A percentile compares a stretch with the other conserved stretches of the same genome.
Conservation (phyloP, 2,113 vertebrate species). For the Castor canadensis region DNA sequence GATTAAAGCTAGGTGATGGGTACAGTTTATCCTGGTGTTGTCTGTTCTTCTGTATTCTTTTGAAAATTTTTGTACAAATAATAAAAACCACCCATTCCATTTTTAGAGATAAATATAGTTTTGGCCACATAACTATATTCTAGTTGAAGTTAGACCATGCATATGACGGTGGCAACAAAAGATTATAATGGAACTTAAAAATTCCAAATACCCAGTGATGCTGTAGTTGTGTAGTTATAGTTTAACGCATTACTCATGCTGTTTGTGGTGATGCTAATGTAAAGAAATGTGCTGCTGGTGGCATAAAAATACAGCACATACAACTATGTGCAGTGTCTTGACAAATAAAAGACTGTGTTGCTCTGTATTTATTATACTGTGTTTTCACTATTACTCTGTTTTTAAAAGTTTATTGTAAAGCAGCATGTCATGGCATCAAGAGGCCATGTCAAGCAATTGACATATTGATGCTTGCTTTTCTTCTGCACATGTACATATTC, state of each 20-base stretch:
- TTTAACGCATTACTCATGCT: not conserved
- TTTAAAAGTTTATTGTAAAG: not conserved
- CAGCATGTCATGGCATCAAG: not conserved
- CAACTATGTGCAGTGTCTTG: not conserved
- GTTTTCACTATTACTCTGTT: not conserved
- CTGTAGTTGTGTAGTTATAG: not conserved
- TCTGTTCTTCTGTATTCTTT: not conserved
- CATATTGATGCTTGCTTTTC: not conserved
- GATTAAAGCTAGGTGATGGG: not conserved
- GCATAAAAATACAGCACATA: not conserved
- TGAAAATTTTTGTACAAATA: not conserved
- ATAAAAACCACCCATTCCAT: not conserved
- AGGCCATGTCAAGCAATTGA: not conserved
- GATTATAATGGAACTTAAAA: not conserved
- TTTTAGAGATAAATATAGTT: not conserved
- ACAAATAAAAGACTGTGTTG: not conserved
- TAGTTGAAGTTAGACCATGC: not conserved
- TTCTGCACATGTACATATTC: not conserved
- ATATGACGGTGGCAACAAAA: no score
- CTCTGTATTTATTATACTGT: not conserved
- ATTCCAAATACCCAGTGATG: no score
- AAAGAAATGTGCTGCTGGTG: not conserved
- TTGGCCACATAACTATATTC: not conserved
- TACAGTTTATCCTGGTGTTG: not conserved
- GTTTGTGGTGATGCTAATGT: not conserved